These are phyloP conservation scores for Camponotus fellah DNA, from an alignment of 2,888 invertebrate genomes.

Conservation along the genomic window DNA sequence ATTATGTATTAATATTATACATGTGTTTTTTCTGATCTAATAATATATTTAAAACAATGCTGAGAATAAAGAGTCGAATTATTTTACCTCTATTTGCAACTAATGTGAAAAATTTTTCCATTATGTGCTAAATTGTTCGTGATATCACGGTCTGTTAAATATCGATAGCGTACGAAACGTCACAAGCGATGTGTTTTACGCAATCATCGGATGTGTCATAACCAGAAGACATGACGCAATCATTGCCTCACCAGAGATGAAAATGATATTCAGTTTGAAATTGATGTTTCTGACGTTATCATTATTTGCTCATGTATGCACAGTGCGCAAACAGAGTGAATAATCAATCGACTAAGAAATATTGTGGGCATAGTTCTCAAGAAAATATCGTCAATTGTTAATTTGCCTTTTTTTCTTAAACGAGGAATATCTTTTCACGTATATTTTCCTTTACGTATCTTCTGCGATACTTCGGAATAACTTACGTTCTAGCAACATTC, in stretches of 20 bases:
- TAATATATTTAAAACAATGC: not conserved
- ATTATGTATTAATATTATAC: not conserved
- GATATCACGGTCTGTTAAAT: not conserved
- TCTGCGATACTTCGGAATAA: not conserved
- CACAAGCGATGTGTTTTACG: slow-evolving; percentile 16
- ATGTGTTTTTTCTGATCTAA: not conserved
- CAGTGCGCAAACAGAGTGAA: not conserved
- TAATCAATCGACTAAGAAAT: not conserved
- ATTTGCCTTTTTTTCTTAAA: not conserved
- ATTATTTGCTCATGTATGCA: slow-evolving; percentile 13
- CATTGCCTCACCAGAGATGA: slow-evolving; percentile 19
- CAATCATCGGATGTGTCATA: slow-evolving; percentile 26
- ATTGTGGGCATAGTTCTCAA: not conserved
- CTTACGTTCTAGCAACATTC: not conserved
- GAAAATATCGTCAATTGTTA: not conserved
- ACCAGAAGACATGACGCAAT: slow-evolving; percentile 24
- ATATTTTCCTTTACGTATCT: not conserved
- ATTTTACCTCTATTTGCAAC: not conserved
- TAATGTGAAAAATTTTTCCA: not conserved
- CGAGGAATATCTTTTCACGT: not conserved
- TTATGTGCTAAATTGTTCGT: not conserved
- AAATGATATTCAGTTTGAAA: slow-evolving; percentile 32
- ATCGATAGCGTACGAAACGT: not conserved
- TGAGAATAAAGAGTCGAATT: not conserved
- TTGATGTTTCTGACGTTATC: slow-evolving; percentile 18